Evolutionary conservation across 1,140 invertebrate species (phyloP).

Genomic region (Zaprionus ghesquierei): DNA sequence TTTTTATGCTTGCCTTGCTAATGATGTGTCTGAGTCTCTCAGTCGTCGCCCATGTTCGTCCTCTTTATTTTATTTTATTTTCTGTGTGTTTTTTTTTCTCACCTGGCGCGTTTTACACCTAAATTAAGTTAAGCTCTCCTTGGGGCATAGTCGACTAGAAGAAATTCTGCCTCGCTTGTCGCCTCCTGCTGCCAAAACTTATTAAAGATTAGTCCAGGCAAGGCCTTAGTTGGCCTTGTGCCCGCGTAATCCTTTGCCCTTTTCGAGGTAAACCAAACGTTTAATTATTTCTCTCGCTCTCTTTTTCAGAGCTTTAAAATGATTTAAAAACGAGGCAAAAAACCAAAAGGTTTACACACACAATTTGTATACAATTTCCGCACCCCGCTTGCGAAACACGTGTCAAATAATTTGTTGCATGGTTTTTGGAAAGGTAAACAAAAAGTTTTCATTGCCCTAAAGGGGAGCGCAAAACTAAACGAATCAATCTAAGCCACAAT

Average conservation of each 20-base stretch:
- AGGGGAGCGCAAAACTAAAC: no score
- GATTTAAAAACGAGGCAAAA: neutral
- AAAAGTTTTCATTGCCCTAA: neutral
- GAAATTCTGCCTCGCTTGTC: slow-evolving; percentile 3
- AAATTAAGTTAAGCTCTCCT: slow-evolving; percentile 64
- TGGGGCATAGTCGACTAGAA: slow-evolving; percentile 30
- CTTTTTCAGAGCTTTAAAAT: slow-evolving; percentile 13
- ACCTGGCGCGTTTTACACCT: slow-evolving; percentile 46
- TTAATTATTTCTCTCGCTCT: slow-evolving; percentile 4
- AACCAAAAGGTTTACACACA: neutral
- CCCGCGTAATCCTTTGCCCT: neutral
- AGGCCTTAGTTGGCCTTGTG: neutral
- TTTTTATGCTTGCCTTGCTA: slow-evolving; percentile 77
- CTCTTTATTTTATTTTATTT: neutral
- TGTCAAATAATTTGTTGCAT: slow-evolving; percentile 4
- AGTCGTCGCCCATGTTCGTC: neutral
- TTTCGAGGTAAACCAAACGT: slow-evolving; percentile 4
- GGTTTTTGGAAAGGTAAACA: neutral
- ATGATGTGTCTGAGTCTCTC: slow-evolving; percentile 72
- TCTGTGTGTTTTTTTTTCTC: slow-evolving; percentile 40
- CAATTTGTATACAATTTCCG: slow-evolving; percentile 9
- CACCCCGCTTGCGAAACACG: neutral
- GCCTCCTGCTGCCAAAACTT: slow-evolving; percentile 35
- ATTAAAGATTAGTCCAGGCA: slow-evolving; percentile 29
- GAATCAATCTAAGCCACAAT: slow-evolving; percentile 12